Evolutionary conservation across 2,888 invertebrate species (phyloP).

Genomic region (Latrodectus hesperus): DNA sequence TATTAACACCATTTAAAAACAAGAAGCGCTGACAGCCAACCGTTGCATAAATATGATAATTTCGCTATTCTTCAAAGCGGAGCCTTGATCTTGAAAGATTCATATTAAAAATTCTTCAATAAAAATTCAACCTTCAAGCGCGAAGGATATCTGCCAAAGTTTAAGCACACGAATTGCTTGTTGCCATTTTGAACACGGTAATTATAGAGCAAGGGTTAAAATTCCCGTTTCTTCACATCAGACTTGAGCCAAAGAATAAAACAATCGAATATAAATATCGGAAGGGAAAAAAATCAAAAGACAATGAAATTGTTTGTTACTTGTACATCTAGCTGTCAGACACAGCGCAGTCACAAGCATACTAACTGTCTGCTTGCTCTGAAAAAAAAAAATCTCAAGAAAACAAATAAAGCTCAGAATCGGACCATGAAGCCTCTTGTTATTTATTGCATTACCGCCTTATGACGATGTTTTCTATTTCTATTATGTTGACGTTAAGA

Average conservation of each 20-base stretch:
- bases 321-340: not conserved
- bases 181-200: not conserved
- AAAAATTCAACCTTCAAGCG: not conserved
- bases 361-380: not conserved
- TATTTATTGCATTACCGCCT: no score
- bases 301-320: conserved; percentile 2
- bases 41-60: not conserved
- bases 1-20: no score
- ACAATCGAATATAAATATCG: not conserved
- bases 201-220: not conserved
- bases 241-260: not conserved
- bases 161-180: not conserved
- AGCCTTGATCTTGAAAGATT: conserved; percentile 3
- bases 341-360: not conserved
- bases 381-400: not conserved
- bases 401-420: no score
- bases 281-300: not conserved
- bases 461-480: no score
- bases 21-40: no score
- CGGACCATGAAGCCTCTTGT: no score
- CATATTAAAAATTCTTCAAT: not conserved
- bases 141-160: not conserved
- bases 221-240: not conserved
- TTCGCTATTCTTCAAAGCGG: not conserved
- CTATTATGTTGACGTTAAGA: no score